Percentiles rank a stretch among this genome's conserved stretches.
phyloP scores from a whole-genome alignment of 2,113 vertebrate genomes.

The Emydocephalus ijimae region DNA sequence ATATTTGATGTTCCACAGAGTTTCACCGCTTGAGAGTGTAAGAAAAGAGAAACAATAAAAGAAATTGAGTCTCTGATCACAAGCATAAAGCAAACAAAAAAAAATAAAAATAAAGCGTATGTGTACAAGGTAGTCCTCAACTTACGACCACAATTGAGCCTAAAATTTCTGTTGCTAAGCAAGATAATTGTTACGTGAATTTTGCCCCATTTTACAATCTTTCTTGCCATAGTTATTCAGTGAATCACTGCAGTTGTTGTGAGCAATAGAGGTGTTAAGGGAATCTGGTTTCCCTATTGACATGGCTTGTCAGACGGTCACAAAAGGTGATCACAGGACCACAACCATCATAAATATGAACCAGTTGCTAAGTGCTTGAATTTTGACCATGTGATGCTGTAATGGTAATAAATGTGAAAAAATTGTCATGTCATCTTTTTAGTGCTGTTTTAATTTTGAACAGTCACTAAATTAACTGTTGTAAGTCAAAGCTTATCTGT shows the following conservation, averaged over 20 bases:
- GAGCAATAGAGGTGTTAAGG: not conserved
- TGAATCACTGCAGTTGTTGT: not conserved
- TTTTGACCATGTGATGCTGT: not conserved
- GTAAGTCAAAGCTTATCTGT: not conserved
- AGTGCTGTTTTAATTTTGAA: not conserved
- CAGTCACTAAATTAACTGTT: not conserved
- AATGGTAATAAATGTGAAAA: not conserved
- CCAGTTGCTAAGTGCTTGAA: not conserved
- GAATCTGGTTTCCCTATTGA: not conserved
- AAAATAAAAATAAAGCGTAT: not conserved
- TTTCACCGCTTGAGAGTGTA: constrained; percentile 15
- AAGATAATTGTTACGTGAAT: not conserved
- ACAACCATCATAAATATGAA: not conserved
- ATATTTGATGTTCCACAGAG: constrained; percentile 30
- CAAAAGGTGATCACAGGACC: not conserved
- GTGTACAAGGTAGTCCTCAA: not conserved
- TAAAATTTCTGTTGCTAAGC: not conserved
- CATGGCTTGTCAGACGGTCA: not conserved
- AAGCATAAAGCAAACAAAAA: not conserved
- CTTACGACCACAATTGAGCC: not conserved
- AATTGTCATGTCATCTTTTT: not conserved
- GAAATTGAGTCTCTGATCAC: not conserved
- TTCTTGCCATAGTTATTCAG: not conserved
- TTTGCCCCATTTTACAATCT: not conserved
- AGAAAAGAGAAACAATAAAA: constrained; percentile 1